Evolutionary conservation across 2,888 invertebrate species (phyloP), one percentile per base, ranked within the genome.

Genomic region (Amorpha juglandis): DNA sequence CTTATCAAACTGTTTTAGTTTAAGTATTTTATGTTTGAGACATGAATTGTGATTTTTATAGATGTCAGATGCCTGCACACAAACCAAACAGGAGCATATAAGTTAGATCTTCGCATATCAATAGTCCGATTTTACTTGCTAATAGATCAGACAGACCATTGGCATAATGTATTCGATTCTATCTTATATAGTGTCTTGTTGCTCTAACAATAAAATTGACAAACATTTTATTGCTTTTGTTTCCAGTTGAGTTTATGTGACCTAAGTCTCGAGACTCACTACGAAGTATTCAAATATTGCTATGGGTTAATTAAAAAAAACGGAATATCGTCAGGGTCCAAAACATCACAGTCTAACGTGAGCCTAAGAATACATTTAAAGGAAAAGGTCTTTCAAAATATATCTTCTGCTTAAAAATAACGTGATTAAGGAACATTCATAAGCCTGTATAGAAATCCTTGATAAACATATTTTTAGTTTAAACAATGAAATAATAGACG

Each of bases 101-200:
- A 75, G 76, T 70, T 68, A 77, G 83, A 81, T 83, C 81, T 67
- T 67, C 74, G 82, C 79, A 78, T 84, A 74, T 78, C 80, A 83
- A 86, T 83, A 72, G 76, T 69, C 65, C 64, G 67, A 88, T 87
- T 88, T 86, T 75, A 87, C 87, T 88, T 88, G 87, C 85, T 83
- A 88, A 88, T 86, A 45, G 11, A 14, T 45, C 71, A 58, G 69
- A 73, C 74, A 76, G 78, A 77, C 80, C 77, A 74, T 67, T 68
- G 64, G 75, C 68, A 42, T 58, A 58, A 58, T 42, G 35, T 55
- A 16, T 33, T 42, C 7, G 9, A 19, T 19, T 50, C 50, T 78
- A 76, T 74, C 79, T 78, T 71, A 74, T 69, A 71, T 67, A 70
- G 35, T 16, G 55, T 55, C 55, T 19, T 19, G 38, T 19, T 38